A percentile compares a stretch with the other conserved stretches of the same genome.
These are phyloP conservation scores for Popillia japonica DNA, from an alignment of 1,140 invertebrate species.

Conservation along the genomic window DNA sequence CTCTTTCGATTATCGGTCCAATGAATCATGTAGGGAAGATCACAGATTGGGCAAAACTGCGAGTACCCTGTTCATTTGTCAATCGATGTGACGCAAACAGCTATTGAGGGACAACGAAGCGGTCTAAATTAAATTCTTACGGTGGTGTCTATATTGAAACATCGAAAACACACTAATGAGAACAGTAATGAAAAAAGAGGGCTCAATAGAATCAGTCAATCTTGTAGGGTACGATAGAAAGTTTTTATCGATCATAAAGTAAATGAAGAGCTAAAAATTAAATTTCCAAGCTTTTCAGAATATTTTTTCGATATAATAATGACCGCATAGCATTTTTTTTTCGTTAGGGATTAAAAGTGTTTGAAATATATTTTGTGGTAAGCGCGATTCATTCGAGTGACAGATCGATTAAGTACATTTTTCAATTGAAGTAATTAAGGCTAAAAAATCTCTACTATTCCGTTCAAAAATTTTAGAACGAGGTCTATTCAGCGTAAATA, in stretches of 20 bases:
- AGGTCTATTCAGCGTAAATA: too few relatives aligned
- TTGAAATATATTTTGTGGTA: too few relatives aligned
- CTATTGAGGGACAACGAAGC: neutral
- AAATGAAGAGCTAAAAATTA: neutral
- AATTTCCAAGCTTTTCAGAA: neutral
- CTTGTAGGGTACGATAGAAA: neutral
- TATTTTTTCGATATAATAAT: neutral
- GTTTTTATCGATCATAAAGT: neutral
- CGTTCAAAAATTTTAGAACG: too few relatives aligned
- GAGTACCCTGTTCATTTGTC: neutral
- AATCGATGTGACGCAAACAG: slow-evolving; percentile 1
- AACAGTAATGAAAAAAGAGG: slow-evolving; percentile 4
- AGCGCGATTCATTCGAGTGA: too few relatives aligned
- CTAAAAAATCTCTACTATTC: too few relatives aligned
- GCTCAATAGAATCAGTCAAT: neutral
- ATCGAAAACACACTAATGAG: slow-evolving; percentile 1
- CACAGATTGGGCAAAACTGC: neutral
- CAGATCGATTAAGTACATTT: too few relatives aligned
- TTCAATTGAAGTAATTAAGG: too few relatives aligned
- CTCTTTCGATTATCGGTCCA: slow-evolving; percentile 9
- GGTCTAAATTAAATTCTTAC: slow-evolving; percentile 10
- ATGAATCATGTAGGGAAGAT: neutral
- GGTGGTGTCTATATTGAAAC: neutral
- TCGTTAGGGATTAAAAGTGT: too few relatives aligned
- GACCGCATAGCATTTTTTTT: too few relatives aligned